A percentile compares a stretch with the other conserved stretches of the same genome.
Evolutionary conservation across 2,888 invertebrate species (phyloP).

Genomic region (Apamea epomidion): DNA sequence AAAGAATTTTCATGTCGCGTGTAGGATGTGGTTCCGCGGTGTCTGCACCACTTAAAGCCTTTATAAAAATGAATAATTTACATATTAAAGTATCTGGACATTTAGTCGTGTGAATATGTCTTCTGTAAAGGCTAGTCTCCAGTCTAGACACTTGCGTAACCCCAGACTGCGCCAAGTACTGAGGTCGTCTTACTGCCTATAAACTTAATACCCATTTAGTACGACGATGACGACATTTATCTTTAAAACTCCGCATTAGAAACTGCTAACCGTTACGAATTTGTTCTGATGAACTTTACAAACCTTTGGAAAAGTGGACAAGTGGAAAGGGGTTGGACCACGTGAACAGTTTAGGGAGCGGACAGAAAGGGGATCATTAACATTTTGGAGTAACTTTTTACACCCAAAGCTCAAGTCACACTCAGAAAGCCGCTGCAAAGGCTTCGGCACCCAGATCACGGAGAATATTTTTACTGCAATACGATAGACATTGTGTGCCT

Average conservation of each 20-base stretch:
- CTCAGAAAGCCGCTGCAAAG: constrained; percentile 10
- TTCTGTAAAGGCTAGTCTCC: constrained; percentile 6
- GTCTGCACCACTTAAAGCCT: neutral
- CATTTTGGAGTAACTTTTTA: constrained; percentile 20
- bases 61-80: constrained; percentile 1
- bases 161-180: constrained; percentile 47
- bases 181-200: constrained; percentile 34
- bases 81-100: constrained; percentile 14
- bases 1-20: neutral
- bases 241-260: constrained; percentile 17
- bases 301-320: neutral
- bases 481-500: constrained; percentile 3
- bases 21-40: neutral
- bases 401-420: neutral
- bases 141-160: constrained; percentile 63
- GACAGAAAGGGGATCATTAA: constrained; percentile 1
- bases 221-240: constrained; percentile 34
- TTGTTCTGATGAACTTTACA: neutral
- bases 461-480: constrained; percentile 10
- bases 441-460: neutral
- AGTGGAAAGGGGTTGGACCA: neutral
- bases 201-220: constrained; percentile 40
- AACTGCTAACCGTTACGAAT: neutral
- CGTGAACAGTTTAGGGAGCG: neutral
- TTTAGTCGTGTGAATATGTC: neutral